Conservation (phyloP, 2,797 vertebrate species). For the Choloepus didactylus region DNA sequence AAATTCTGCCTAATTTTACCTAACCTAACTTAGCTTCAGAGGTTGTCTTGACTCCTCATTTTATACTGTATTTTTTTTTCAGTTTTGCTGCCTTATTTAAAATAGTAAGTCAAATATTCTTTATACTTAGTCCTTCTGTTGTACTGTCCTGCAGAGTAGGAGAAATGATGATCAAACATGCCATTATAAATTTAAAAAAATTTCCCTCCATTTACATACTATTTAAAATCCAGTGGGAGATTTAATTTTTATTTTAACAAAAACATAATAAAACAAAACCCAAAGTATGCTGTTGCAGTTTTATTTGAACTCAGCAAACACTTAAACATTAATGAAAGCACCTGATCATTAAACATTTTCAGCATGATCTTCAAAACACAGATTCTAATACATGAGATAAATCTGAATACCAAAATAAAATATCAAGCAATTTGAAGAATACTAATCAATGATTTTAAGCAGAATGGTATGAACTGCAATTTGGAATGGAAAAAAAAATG, state of each 20-base stretch:
- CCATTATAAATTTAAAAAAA: neutral
- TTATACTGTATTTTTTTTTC: neutral
- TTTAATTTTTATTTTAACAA: neutral
- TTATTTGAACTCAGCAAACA: neutral
- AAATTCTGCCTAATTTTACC: neutral
- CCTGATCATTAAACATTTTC: neutral
- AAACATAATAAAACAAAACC: neutral
- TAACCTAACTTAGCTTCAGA: neutral
- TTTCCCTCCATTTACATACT: neutral
- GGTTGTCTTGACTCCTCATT: neutral
- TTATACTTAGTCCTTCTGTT: neutral
- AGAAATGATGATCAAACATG: neutral
- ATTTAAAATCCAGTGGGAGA: neutral
- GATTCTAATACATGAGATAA: neutral
- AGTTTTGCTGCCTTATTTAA: neutral
- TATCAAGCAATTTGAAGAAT: neutral
- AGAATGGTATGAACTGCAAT: neutral
- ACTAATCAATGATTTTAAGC: neutral
- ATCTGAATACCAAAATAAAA: neutral
- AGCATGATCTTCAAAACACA: slow-evolving; percentile 21
- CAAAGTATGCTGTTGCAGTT: neutral
- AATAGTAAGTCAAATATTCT: neutral
- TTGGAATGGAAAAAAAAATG: neutral
- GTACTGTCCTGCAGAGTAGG: neutral
- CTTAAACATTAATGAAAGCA: neutral